Evolutionary conservation across 1,140 invertebrate species (phyloP), one percentile per base, ranked within the genome.

Genomic region (Bicyclus anynana): DNA sequence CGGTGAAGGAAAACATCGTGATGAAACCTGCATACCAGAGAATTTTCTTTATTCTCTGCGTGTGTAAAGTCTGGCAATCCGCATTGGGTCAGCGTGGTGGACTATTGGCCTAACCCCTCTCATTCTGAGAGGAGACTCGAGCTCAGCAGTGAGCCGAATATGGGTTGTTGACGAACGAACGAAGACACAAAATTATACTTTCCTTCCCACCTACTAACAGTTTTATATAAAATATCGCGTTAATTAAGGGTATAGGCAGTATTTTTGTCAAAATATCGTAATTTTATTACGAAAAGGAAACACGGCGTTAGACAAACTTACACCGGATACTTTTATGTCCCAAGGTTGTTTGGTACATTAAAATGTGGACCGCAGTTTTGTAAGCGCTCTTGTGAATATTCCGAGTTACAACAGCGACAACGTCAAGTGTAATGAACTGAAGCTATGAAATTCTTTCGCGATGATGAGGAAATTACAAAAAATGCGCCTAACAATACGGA

Each of bases 381-480:
- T 46, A 59, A 59, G 49, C 56, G 49, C 37, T 59, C 40, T 57
- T 59, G 50, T 59, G 38, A 62, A 58, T 53, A 55, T 61, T 37
- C 42, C 35, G 40, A 23, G 40, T 69, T 69, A 65, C 71, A 59
- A 66, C 60, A 70, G 33, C 23, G 46, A 40, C 48, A 53, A 37
- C 29, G 51, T 47, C 50, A 55, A 60, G 58, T 54, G 56, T 61
- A 71, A 69, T 69, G 53, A 64, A 62, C 73, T 69, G 52, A 52
- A 65, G 55, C 72, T 72, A 62, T 67, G 76, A 77, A 84, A 78
- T 65, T 48, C 40, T 66, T 71, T 77, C 78, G 81, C 75, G 80
- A 80, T 48, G 20, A 47, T 85, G 78, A 61, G 40, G 74, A 77
- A 81, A 83, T 50, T 37, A 35, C 35, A 21, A 47, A 18, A 38